Evolutionary conservation across 1,140 invertebrate species (phyloP), one percentile per base, ranked within the genome.

Genomic region (Temnothorax longispinosus): DNA sequence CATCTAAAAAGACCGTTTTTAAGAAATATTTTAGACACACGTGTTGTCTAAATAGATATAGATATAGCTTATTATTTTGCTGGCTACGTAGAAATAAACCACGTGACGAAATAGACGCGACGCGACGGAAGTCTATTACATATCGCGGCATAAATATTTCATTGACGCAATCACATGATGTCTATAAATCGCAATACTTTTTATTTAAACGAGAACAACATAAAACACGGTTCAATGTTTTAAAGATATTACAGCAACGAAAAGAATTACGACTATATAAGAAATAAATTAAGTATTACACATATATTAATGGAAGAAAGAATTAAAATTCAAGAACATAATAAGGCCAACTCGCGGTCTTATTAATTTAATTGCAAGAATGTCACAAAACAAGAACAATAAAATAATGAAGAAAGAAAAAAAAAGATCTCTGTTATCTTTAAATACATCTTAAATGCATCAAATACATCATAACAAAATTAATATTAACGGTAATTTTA

Each of bases 91-190:
- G 21, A 71, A 72, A 71, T 41, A 21, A 56, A 44, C 3, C 50
- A 27, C 50, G 50, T 69, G 27, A 82, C 7, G 52, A 82, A 82
- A 82, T 74, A 82, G 38, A 60, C 27, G 52, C 67, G 38, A 60
- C 41, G 52, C 67, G 21, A 81, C 56, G 41, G 27, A 74, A 82
- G 52, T 35, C 38, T 38, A 15, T 32, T 27, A 80, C 27, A 50
- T 38, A 35, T 35, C 65, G 21, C 78, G 52, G 3, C 41, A 5
- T 82, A 47, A 60, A 60, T 72, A 74, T 82, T 82, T 74, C 32
- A 82, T 74, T 82, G 80, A 74, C 54, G 54, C 27, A 74, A 82
- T 74, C 52, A 41, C 54, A 13, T 27, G 27, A 78, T 41, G 15
- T 64, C 2, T 41, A 56, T 38, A 41, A 72, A 74, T 82, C 10